Conservation (phyloP, 2,113 vertebrate species). For the Mobula birostris region DNA sequence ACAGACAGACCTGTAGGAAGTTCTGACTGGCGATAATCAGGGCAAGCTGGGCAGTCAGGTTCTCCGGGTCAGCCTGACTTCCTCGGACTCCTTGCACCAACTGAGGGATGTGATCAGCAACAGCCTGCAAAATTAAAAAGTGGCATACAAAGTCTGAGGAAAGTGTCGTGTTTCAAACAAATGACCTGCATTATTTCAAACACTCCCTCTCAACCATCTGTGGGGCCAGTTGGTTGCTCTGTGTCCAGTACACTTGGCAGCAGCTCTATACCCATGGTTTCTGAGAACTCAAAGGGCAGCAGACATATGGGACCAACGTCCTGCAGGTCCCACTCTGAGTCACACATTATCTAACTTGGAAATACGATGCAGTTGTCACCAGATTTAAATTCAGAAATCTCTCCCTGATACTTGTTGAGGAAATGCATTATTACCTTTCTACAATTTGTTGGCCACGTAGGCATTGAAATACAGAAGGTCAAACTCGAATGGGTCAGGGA, state of each 20-base stretch:
- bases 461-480: too few relatives aligned
- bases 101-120: constrained; percentile 91
- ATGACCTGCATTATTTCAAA: background rate
- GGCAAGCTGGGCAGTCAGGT: constrained; percentile 83
- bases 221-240: background rate
- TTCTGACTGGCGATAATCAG: constrained; percentile 94
- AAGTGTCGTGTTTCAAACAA: background rate
- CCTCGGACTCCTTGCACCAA: constrained; percentile 90
- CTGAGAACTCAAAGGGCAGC: too few relatives aligned
- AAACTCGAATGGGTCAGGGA: too few relatives aligned
- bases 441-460: too few relatives aligned
- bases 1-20: constrained; percentile 77
- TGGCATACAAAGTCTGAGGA: background rate
- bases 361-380: too few relatives aligned
- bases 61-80: constrained; percentile 88
- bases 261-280: background rate
- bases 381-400: too few relatives aligned
- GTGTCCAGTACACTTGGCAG: background rate
- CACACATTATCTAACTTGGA: too few relatives aligned
- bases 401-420: too few relatives aligned
- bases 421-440: too few relatives aligned
- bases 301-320: too few relatives aligned
- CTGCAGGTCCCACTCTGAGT: too few relatives aligned
- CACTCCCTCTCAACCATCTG: background rate
- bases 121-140: constrained; percentile 58